Conservation (phyloP, 2,113 vertebrate species). For the Marcusenius ussheri region DNA sequence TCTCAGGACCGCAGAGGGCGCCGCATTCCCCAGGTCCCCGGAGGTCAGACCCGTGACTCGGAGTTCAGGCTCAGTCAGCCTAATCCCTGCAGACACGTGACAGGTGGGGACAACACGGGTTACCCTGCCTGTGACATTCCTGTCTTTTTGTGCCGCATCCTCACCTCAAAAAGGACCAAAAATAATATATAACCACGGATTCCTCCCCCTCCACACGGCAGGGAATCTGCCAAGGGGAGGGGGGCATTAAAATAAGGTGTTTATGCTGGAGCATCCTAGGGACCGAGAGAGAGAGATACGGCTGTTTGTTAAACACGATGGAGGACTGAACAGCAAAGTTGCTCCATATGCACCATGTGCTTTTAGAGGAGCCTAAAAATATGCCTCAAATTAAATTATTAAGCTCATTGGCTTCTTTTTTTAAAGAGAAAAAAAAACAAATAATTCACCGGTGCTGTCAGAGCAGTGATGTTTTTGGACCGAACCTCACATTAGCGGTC, state of each 20-base stretch:
- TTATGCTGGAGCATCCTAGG: background rate
- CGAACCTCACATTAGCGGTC: constrained; percentile 40
- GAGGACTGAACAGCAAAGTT: background rate
- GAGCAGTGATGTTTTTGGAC: constrained; percentile 41
- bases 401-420: background rate
- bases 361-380: background rate
- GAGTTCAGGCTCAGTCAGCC: background rate
- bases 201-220: background rate
- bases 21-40: background rate
- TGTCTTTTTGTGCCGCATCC: background rate
- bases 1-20: too few relatives aligned
- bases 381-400: background rate
- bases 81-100: background rate
- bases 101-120: constrained; percentile 6
- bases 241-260: background rate
- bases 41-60: background rate
- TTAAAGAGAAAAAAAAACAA: background rate
- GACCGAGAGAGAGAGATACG: background rate
- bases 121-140: background rate
- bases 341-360: background rate
- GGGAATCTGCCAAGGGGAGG: too few relatives aligned
- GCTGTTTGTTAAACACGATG: background rate
- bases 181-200: background rate
- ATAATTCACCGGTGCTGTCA: constrained; percentile 51
- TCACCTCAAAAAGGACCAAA: background rate